phyloP scores from a whole-genome alignment of 2,797 vertebrate genomes.

The Lithobates sylvaticus region DNA sequence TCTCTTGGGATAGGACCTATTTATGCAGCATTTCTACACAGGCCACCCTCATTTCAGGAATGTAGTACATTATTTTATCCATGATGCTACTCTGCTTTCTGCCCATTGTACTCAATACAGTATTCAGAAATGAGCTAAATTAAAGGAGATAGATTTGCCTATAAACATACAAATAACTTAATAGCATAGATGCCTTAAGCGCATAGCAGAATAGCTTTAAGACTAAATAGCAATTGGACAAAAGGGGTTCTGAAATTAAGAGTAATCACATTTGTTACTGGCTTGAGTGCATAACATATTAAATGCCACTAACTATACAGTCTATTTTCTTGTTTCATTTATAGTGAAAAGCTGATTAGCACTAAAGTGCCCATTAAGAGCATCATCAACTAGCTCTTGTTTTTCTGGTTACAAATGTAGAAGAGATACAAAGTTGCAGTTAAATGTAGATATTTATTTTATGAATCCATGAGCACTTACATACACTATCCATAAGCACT shows the following conservation, averaged over 20 bases:
- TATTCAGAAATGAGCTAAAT: conserved; percentile 4
- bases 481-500: not conserved
- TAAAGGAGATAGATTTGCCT: conserved; percentile 44
- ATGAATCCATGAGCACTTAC: conserved; percentile 7
- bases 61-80: conserved; percentile 1
- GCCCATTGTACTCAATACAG: not conserved
- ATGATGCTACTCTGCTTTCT: not conserved
- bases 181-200: conserved; percentile 23
- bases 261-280: conserved; percentile 59
- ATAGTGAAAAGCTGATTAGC: conserved; percentile 54
- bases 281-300: conserved; percentile 58
- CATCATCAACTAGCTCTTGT: conserved; percentile 28
- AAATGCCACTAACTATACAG: conserved; percentile 55
- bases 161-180: conserved; percentile 31
- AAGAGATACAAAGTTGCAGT: conserved; percentile 33
- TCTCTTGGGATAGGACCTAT: conserved; percentile 9
- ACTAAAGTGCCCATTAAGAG: conserved; percentile 57
- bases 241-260: conserved; percentile 55
- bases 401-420: conserved; percentile 48
- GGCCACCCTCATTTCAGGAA: not conserved
- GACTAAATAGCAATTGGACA: conserved; percentile 47
- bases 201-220: conserved; percentile 37
- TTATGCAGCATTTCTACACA: not conserved
- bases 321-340: conserved; percentile 55
- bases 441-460: conserved; percentile 49